A percentile compares a stretch with the other conserved stretches of the same genome.
Evolutionary conservation across 2,888 invertebrate species (phyloP).

Genomic region (Caenorhabditis imperialis): DNA sequence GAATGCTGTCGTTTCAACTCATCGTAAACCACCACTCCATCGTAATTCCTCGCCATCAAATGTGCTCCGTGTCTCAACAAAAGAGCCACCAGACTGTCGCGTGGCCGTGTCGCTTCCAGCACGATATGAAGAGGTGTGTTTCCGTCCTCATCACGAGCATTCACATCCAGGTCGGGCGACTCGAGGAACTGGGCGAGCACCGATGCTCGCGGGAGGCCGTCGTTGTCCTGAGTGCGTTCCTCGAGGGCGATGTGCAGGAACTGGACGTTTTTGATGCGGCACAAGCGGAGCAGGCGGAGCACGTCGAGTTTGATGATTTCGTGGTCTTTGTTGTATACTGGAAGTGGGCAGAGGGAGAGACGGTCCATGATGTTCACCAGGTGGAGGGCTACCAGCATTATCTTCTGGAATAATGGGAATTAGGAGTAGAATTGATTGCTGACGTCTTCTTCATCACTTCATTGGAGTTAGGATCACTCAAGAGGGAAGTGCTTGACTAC

Average conservation of each 20-base stretch:
- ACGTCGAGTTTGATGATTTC: constrained; percentile 1
- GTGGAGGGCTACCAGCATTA: constrained; percentile 59
- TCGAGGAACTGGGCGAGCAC: constrained; percentile 49
- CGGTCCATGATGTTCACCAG: constrained; percentile 56
- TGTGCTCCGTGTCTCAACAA: constrained; percentile 57
- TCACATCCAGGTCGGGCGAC: constrained; percentile 48
- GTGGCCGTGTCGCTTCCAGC: constrained; percentile 30
- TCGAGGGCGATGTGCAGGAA: constrained; percentile 54
- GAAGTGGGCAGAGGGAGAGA: constrained; percentile 29
- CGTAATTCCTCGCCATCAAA: constrained; percentile 57
- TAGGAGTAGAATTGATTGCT: no score
- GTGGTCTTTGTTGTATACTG: constrained; percentile 1
- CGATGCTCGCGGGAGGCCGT: constrained; percentile 27
- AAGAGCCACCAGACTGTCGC: constrained; percentile 54
- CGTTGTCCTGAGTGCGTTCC: constrained; percentile 15
- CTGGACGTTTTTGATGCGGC: constrained; percentile 31
- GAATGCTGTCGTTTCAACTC: constrained; percentile 29
- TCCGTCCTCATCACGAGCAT: constrained; percentile 47
- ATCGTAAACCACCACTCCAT: constrained; percentile 57
- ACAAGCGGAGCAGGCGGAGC: constrained; percentile 10
- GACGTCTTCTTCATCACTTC: no score
- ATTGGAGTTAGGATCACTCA: no score
- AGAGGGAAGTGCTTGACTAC: no score
- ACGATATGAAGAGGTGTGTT: constrained; percentile 67
- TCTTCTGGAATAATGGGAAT: constrained; percentile 34